A percentile compares a stretch with the other conserved stretches of the same genome.
Evolutionary conservation across 2,797 vertebrate species (phyloP).

Genomic region (Sebastes trivittatus): DNA sequence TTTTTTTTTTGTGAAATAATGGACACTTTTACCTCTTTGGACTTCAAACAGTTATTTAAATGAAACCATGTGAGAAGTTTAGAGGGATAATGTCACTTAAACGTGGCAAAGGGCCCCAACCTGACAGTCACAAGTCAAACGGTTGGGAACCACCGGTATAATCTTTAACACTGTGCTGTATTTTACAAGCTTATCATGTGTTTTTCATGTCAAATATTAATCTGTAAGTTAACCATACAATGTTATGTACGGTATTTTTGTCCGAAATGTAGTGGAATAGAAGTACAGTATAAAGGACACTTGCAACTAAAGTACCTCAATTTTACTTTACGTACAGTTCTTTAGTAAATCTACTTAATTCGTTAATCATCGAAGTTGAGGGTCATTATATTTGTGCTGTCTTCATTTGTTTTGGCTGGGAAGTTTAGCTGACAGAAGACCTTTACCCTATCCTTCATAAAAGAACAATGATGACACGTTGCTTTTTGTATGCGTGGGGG

Average conservation of each 20-base stretch:
- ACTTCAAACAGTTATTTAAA: slow-evolving; percentile 26
- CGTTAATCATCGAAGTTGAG: not conserved
- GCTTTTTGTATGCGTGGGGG: slow-evolving; percentile 19
- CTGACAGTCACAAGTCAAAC: not conserved
- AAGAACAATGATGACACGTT: slow-evolving; percentile 34
- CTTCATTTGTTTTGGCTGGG: slow-evolving; percentile 31
- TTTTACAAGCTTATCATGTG: not conserved
- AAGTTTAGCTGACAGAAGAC: slow-evolving; percentile 14
- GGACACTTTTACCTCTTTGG: not conserved
- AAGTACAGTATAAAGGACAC: not conserved
- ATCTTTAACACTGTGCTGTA: not conserved
- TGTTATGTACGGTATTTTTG: not conserved
- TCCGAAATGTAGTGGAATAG: not conserved
- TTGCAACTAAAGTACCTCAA: not conserved
- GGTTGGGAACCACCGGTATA: not conserved
- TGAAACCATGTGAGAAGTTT: slow-evolving; percentile 17
- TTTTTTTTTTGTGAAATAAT: not conserved
- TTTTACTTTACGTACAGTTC: not conserved
- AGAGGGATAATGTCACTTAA: not conserved
- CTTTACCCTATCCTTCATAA: slow-evolving; percentile 19
- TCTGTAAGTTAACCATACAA: not conserved
- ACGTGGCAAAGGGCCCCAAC: not conserved
- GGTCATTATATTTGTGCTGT: slow-evolving; percentile 5
- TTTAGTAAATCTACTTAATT: not conserved
- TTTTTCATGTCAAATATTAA: not conserved